phyloP scores from a whole-genome alignment of 2,888 invertebrate species.

The Chironomus riparius region DNA sequence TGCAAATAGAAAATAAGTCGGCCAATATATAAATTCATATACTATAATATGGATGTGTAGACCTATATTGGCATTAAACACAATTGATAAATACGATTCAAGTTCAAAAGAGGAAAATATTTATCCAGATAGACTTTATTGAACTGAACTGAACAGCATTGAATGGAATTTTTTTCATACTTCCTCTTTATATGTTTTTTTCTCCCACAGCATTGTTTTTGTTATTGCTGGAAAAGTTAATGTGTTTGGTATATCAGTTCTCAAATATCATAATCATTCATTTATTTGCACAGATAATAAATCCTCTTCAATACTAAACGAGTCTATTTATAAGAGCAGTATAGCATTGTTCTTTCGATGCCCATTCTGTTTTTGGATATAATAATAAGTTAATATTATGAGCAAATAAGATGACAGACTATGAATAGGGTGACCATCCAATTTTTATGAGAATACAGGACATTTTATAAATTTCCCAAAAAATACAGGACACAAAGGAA shows the following conservation, averaged over 20 bases:
- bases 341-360: not conserved
- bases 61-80: not conserved
- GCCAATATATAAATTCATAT: not conserved
- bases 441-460: too few species aligned
- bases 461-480: too few species aligned
- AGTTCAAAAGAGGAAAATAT: not conserved
- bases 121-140: too few species aligned
- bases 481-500: too few species aligned
- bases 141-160: not conserved
- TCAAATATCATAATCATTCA: constrained; percentile 27
- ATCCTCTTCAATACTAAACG: constrained; percentile 14
- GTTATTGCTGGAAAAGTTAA: not conserved
- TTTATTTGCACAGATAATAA: constrained; percentile 27
- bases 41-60: not conserved
- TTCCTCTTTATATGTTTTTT: not conserved
- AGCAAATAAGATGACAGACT: not conserved
- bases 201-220: not conserved
- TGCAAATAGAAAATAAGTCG: not conserved
- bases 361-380: not conserved
- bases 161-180: not conserved
- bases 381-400: not conserved
- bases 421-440: not conserved
- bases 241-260: constrained; percentile 26
- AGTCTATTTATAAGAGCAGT: not conserved
- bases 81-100: not conserved